phyloP scores from a whole-genome alignment of 1,140 invertebrate species.

The Temnothorax longispinosus region DNA sequence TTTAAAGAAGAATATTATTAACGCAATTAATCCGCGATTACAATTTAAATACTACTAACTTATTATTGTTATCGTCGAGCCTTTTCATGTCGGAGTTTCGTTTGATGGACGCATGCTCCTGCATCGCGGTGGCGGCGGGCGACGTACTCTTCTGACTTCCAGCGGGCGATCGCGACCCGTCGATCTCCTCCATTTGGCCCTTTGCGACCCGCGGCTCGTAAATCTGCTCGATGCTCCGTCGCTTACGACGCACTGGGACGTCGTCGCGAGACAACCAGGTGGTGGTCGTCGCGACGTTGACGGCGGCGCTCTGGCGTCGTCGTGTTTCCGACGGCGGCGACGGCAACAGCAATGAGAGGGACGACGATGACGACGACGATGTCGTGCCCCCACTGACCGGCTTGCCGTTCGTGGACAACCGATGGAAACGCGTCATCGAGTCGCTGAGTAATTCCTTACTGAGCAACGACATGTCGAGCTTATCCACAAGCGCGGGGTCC shows the following conservation, averaged over 20 bases:
- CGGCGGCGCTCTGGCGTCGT: conserved; percentile 52
- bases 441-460: conserved; percentile 86
- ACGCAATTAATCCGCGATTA: not conserved
- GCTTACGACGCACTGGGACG: conserved; percentile 60
- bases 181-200: conserved; percentile 46
- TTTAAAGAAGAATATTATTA: not conserved
- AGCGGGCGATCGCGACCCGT: conserved; percentile 34
- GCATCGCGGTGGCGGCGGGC: not conserved
- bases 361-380: conserved; percentile 49
- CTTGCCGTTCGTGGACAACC: not conserved
- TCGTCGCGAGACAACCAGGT: conserved; percentile 52
- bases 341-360: conserved; percentile 47
- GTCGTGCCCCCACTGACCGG: conserved; percentile 59
- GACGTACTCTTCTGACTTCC: conserved; percentile 12
- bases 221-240: conserved; percentile 72
- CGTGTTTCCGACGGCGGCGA: conserved; percentile 64
- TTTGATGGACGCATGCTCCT: conserved; percentile 43
- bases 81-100: conserved; percentile 49
- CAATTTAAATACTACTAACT: conserved; percentile 51
- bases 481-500: conserved; percentile 85
- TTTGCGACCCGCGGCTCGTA: conserved; percentile 19
- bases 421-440: conserved; percentile 75
- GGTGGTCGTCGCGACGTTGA: conserved; percentile 19
- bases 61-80: conserved; percentile 78
- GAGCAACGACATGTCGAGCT: conserved; percentile 88